Conservation (phyloP, 2,888 invertebrate species). For the Adela reaumurella region DNA sequence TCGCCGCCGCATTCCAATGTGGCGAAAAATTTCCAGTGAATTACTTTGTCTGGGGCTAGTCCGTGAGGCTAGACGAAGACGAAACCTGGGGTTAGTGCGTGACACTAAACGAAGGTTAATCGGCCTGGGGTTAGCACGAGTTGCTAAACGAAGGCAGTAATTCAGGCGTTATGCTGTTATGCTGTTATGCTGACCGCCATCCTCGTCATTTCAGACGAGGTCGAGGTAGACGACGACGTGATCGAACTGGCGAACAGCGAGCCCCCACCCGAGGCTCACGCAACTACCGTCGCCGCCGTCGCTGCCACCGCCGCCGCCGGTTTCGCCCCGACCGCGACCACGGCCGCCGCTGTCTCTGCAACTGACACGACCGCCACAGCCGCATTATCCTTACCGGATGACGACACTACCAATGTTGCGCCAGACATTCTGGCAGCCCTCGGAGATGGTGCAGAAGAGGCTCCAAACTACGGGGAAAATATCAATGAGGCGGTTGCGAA, state of each 20-base stretch:
- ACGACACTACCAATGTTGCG: background rate
- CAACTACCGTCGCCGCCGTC: too few species aligned
- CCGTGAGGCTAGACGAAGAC: background rate
- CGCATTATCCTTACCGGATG: background rate
- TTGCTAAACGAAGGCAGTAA: background rate
- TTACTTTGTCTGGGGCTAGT: background rate
- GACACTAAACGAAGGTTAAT: background rate
- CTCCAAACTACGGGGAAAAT: background rate
- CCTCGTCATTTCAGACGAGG: too few species aligned
- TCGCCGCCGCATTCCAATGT: background rate
- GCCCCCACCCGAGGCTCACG: too few species aligned
- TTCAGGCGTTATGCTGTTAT: too few species aligned
- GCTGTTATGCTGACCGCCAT: too few species aligned
- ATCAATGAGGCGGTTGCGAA: background rate
- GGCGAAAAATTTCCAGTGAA: background rate
- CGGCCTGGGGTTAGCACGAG: background rate
- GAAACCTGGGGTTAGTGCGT: background rate
- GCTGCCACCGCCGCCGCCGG: too few species aligned
- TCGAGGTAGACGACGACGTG: too few species aligned
- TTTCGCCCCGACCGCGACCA: too few species aligned
- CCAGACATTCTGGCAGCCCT: background rate
- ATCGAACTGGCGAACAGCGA: too few species aligned
- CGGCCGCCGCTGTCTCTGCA: too few species aligned
- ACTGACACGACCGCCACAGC: too few species aligned
- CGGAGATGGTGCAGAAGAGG: background rate